phyloP scores from a whole-genome alignment of 2,113 vertebrate species.

The Natator depressus region DNA sequence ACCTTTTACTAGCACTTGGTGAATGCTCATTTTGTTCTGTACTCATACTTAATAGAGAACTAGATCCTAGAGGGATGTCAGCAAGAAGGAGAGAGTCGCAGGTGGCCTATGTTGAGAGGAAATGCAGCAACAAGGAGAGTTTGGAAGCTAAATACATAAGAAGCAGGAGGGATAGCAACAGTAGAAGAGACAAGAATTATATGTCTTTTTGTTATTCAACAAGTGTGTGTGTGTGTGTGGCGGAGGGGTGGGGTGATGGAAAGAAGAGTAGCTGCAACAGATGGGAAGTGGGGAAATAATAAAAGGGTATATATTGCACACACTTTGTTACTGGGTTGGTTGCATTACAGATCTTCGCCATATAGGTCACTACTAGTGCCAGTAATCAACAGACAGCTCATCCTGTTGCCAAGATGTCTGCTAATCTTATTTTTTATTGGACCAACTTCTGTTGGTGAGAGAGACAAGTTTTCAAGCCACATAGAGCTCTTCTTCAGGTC shows the following conservation, averaged over 20 bases:
- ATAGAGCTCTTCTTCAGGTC: too few species aligned
- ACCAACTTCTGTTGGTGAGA: too few species aligned
- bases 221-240: background rate
- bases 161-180: background rate
- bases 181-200: background rate
- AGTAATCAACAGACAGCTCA: conserved; percentile 13
- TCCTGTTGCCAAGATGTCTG: conserved; percentile 37
- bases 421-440: background rate
- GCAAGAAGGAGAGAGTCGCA: background rate
- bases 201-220: background rate
- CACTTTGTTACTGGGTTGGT: background rate
- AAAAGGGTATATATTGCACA: background rate
- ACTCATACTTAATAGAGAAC: background rate
- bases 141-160: background rate
- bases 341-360: background rate
- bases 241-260: fast-evolving
- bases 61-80: background rate
- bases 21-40: background rate
- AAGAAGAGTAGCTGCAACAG: background rate
- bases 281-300: background rate
- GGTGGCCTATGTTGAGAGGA: background rate
- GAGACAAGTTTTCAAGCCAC: too few species aligned
- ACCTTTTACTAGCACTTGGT: background rate
- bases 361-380: background rate
- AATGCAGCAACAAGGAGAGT: background rate